Base-by-base conservation (phyloP, 2,797 vertebrate genomes). In the Adelosebastes latens region DNA sequence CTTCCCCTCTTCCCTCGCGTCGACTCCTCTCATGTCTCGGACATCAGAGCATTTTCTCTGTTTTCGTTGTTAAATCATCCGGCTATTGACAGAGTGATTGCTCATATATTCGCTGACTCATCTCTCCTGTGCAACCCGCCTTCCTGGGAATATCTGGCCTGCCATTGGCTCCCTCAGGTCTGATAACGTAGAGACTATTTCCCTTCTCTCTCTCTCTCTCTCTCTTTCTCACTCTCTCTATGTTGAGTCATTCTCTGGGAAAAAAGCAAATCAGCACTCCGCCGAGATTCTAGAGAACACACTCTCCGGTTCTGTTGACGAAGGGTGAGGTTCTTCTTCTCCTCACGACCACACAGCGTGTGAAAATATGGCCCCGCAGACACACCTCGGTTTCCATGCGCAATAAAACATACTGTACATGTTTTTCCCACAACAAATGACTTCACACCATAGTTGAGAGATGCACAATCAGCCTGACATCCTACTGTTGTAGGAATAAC, bases 301-400 rank as follows among this genome's bases (percentile, higher is more conserved):
- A 72, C 86, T 94, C 89, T 94, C 83, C 66, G 20, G 89, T 92
- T 93, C 87, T 96, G 95, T 96, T 96, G 95, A 95, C 88, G 65
- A 96, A 96, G 96, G 96, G 96, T 89, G 95, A 95, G 96, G 95
- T 94, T 93, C 75, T 86, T 92, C 88, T 90, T 89, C 91, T 91
- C 88, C 80, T 88, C 87, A 91, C 90, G 96, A 95, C 96, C 96
- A 95, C 96, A 96, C 96, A 96, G 83, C 32, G 55, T 93, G 94
- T 90, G 93, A 91, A 95, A 93, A 93, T 94, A 90, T 92, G 94
- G 87, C 84, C 84, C 76, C 4, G 22, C 68, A 60, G 95, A 95
- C 94, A 95, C 94, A 92, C 94, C 95, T 94, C 88, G 39, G 83
- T 90, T 89, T 91, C 86, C 79, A 78, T 87, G 92, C 80, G 89